A percentile compares a stretch with the other conserved stretches of the same genome.
Conservation (phyloP, 2,888 invertebrate species). For the Lepidocyrtinus sp. region DNA sequence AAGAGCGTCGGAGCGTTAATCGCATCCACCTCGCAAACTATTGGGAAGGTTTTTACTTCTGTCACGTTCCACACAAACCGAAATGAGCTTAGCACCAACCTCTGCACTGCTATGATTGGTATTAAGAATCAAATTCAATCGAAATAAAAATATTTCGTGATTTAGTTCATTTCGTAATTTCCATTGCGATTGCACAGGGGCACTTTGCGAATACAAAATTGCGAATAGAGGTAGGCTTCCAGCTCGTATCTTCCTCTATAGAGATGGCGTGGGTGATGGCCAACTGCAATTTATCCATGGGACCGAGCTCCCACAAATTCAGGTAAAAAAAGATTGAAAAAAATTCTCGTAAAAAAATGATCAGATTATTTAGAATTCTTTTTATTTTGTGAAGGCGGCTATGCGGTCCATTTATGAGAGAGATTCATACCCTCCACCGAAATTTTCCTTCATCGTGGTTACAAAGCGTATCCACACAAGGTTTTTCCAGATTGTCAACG, state of each 20-base stretch:
- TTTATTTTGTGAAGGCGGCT: conserved; percentile 26
- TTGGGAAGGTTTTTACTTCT: background rate
- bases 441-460: conserved; percentile 62
- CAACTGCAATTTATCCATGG: conserved; percentile 57
- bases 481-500: too few relatives aligned
- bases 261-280: conserved; percentile 66
- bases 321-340: too few relatives aligned
- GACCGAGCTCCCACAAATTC: conserved; percentile 57
- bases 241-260: conserved; percentile 56
- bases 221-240: background rate
- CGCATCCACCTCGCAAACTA: background rate
- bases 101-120: conserved; percentile 46
- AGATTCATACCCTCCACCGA: background rate
- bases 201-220: background rate
- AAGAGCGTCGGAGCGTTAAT: conserved; percentile 35
- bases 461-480: conserved; percentile 64
- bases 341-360: background rate
- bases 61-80: conserved; percentile 41
- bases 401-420: conserved; percentile 34
- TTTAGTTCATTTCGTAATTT: background rate
- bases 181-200: conserved; percentile 3
- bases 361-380: background rate
- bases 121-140: background rate
- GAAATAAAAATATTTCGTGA: background rate
- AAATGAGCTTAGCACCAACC: conserved; percentile 49